Evolutionary conservation across 2,113 vertebrate species (phyloP).

Genomic region (Oreotrochilus melanogaster): DNA sequence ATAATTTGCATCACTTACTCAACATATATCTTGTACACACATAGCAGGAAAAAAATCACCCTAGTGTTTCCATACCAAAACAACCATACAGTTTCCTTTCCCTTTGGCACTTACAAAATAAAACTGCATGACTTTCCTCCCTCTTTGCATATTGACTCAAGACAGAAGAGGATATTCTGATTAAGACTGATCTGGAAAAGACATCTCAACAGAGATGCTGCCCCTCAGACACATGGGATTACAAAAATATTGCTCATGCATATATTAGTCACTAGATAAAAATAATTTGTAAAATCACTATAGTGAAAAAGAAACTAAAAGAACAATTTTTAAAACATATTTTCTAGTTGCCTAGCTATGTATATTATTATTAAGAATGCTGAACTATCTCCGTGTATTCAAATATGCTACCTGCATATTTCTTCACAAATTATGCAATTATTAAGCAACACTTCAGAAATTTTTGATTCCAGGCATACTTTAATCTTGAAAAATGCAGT

Average conservation of each 20-base stretch:
- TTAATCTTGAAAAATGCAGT: neutral
- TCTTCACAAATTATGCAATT: neutral
- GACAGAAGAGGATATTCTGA: neutral
- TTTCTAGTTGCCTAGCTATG: neutral
- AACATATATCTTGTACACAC: neutral
- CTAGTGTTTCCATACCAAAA: neutral
- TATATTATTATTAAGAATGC: neutral
- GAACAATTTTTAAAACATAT: neutral
- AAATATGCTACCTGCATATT: neutral
- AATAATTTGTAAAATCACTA: slow-evolving; percentile 49
- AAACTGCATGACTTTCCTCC: neutral
- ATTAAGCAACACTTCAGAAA: slow-evolving; percentile 6
- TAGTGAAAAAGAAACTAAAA: neutral
- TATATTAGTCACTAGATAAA: slow-evolving; percentile 34
- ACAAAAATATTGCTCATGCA: slow-evolving; percentile 9
- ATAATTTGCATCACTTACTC: neutral
- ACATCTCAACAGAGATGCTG: slow-evolving; percentile 9
- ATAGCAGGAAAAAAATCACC: neutral
- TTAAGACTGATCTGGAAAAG: neutral
- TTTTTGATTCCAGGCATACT: neutral
- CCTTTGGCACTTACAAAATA: neutral
- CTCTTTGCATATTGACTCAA: neutral
- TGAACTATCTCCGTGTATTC: neutral
- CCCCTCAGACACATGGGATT: slow-evolving; percentile 39
- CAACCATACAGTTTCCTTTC: neutral